phyloP scores from a whole-genome alignment of 2,888 invertebrate genomes.

The Myopa tessellatipennis region DNA sequence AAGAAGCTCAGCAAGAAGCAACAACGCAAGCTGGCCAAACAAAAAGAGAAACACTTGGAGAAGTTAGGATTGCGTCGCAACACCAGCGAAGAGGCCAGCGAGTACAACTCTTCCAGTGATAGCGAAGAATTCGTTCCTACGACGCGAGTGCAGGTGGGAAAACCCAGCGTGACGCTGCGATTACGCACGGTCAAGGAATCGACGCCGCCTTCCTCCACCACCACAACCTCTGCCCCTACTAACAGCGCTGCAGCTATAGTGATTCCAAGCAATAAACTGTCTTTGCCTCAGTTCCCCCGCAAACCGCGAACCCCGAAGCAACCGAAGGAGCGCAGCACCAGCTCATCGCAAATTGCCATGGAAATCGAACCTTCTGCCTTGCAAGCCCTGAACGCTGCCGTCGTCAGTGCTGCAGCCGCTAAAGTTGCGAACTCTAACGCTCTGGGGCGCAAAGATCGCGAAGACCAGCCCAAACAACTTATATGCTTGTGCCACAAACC shows the following conservation, averaged over 20 bases:
- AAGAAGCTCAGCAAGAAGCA: conserved; percentile 68
- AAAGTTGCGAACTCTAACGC: conserved; percentile 17
- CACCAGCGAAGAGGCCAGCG: conserved; percentile 59
- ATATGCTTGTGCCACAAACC: conserved; percentile 71
- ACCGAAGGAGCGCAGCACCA: conserved; percentile 13
- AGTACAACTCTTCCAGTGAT: conserved; percentile 63
- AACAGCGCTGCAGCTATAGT: conserved; percentile 1
- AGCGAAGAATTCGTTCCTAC: conserved; percentile 67
- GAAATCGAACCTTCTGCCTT: conserved; percentile 43
- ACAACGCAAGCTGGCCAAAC: conserved; percentile 68
- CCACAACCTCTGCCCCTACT: conserved; percentile 26
- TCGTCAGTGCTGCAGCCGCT: conserved; percentile 26
- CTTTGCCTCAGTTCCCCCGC: conserved; percentile 25
- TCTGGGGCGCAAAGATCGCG: neutral
- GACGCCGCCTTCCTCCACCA: conserved; percentile 42
- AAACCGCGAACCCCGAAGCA: conserved; percentile 35
- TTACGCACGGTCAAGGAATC: conserved; percentile 56
- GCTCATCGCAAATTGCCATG: conserved; percentile 18
- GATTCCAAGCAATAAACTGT: neutral
- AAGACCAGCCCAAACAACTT: conserved; percentile 46
- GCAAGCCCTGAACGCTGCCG: conserved; percentile 45
- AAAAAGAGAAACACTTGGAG: conserved; percentile 73
- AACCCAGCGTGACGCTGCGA: conserved; percentile 64
- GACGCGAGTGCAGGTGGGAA: conserved; percentile 63
- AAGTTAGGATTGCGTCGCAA: conserved; percentile 69